phyloP scores from a whole-genome alignment of 2,797 vertebrate species.

The Microctenopoma stevenorrisi region DNA sequence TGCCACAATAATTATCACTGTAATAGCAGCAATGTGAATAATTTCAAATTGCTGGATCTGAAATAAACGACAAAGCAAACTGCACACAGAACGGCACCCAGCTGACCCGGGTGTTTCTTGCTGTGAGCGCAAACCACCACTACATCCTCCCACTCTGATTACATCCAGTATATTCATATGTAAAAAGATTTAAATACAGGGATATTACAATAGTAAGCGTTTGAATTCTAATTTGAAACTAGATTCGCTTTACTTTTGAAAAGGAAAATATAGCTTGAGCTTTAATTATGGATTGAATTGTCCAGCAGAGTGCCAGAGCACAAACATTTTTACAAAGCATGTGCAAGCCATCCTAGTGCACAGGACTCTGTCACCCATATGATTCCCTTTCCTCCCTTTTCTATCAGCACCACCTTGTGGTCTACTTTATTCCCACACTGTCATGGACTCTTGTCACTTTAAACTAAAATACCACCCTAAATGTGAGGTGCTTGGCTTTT shows the following conservation, averaged over 20 bases:
- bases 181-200: not conserved
- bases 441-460: not conserved
- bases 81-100: not conserved
- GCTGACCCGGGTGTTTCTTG: too few species aligned
- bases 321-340: not conserved
- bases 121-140: too few species aligned
- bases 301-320: not conserved
- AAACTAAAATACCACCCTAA: not conserved
- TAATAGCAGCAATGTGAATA: not conserved
- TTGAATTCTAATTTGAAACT: not conserved
- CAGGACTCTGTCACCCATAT: not conserved
- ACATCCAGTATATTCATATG: not conserved
- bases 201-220: not conserved
- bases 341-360: not conserved
- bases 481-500: not conserved
- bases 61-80: not conserved
- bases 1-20: not conserved
- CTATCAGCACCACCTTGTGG: constrained; percentile 53
- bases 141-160: not conserved
- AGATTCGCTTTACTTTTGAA: not conserved
- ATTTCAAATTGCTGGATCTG: too few species aligned
- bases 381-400: not conserved
- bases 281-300: not conserved
- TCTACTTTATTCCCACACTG: not conserved
- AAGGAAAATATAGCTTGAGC: not conserved